Percentiles rank a stretch among this genome's conserved stretches.
phyloP scores from a whole-genome alignment of 1,140 invertebrate species.

The Dendroctonus ponderosae region DNA sequence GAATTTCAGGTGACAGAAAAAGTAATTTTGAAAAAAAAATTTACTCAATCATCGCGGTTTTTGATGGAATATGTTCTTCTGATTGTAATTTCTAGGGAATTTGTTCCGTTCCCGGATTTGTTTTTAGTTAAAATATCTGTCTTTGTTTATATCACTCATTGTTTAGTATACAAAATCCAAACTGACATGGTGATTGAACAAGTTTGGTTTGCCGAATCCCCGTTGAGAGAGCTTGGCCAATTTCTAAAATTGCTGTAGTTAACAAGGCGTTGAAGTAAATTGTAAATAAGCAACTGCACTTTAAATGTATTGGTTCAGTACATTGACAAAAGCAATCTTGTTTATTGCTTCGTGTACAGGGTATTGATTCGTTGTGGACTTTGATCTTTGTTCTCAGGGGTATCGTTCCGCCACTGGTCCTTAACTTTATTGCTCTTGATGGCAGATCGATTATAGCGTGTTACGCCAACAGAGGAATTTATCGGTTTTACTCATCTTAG shows the following conservation, averaged over 20 bases:
- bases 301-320: slow-evolving; percentile 28
- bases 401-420: slow-evolving; percentile 33
- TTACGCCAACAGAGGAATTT: slow-evolving; percentile 34
- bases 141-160: too few species aligned
- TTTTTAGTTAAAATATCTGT: too few species aligned
- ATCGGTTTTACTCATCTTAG: slow-evolving; percentile 37
- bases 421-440: slow-evolving; percentile 33
- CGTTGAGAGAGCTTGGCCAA: neutral
- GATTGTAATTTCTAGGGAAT: too few species aligned
- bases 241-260: slow-evolving; percentile 3
- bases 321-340: slow-evolving; percentile 31
- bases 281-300: slow-evolving; percentile 14
- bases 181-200: too few species aligned
- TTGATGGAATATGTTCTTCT: neutral
- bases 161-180: too few species aligned
- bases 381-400: slow-evolving; percentile 32
- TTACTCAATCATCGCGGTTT: neutral
- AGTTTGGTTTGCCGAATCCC: too few species aligned
- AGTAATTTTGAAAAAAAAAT: slow-evolving; percentile 4
- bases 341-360: slow-evolving; percentile 28
- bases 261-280: slow-evolving; percentile 7
- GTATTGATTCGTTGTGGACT: slow-evolving; percentile 32
- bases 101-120: too few species aligned
- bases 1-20: slow-evolving; percentile 6
- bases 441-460: slow-evolving; percentile 36